phyloP scores from a whole-genome alignment of 2,888 invertebrate genomes.

The Synanthedon tipuliformis region DNA sequence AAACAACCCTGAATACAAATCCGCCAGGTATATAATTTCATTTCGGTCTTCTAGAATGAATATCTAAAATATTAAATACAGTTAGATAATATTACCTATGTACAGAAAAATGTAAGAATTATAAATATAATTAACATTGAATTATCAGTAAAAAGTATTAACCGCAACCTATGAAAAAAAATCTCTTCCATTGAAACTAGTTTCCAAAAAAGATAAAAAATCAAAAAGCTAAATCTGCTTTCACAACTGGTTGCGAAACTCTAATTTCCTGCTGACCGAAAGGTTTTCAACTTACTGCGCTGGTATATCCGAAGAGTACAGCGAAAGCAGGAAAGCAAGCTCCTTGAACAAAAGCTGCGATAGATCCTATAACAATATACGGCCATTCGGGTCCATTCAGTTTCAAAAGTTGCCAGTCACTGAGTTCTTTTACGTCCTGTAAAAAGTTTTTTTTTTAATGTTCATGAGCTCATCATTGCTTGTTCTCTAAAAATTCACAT shows the following conservation, averaged over 20 bases:
- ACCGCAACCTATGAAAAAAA: too few species aligned
- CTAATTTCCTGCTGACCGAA: too few species aligned
- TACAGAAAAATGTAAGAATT: too few species aligned
- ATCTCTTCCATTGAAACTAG: too few species aligned
- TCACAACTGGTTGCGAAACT: too few species aligned
- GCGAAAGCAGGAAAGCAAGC: constrained; percentile 76
- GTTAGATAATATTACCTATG: too few species aligned
- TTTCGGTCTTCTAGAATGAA: constrained; percentile 67
- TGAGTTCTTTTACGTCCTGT: constrained; percentile 39
- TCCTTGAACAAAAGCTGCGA: constrained; percentile 74
- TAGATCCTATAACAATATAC: constrained; percentile 68
- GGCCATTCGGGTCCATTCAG: constrained; percentile 75
- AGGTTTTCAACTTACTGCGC: constrained; percentile 54
- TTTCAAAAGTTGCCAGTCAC: constrained; percentile 66
- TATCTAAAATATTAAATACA: constrained; percentile 48
- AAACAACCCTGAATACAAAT: constrained; percentile 75
- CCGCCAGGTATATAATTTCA: constrained; percentile 67
- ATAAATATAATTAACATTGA: too few species aligned
- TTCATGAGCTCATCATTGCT: constrained; percentile 8
- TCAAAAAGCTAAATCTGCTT: too few species aligned
- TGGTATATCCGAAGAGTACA: constrained; percentile 75
- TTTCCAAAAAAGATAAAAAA: too few species aligned
- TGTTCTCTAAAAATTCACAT: neutral
- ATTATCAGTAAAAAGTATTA: too few species aligned
- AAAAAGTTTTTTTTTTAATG: constrained; percentile 8